These are phyloP conservation scores for Chrysoperla carnea DNA, from an alignment of 1,140 invertebrate genomes.

Conservation along the genomic window DNA sequence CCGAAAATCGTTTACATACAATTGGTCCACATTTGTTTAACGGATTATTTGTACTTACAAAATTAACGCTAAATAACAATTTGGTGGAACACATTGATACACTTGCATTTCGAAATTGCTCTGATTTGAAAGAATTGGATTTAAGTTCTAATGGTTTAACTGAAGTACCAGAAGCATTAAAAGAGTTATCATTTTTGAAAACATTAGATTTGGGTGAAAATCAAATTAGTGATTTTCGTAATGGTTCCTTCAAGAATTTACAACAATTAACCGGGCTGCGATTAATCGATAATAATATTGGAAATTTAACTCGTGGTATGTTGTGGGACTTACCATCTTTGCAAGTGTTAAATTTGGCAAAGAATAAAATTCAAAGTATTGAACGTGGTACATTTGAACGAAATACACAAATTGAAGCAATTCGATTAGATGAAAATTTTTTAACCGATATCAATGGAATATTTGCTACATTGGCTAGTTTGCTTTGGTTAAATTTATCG, in stretches of 20 bases:
- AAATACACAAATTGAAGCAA: slow-evolving; percentile 61
- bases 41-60: slow-evolving; percentile 65
- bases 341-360: slow-evolving; percentile 70
- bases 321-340: slow-evolving; percentile 66
- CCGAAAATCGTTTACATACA: slow-evolving; percentile 65
- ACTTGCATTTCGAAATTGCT: slow-evolving; percentile 78
- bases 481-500: slow-evolving; percentile 76
- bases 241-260: slow-evolving; percentile 66
- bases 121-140: slow-evolving; percentile 77
- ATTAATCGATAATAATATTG: slow-evolving; percentile 71
- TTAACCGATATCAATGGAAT: slow-evolving; percentile 73
- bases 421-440: slow-evolving; percentile 71
- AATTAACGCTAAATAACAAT: slow-evolving; percentile 72
- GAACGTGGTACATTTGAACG: slow-evolving; percentile 65
- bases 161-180: slow-evolving; percentile 63
- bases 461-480: slow-evolving; percentile 57
- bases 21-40: slow-evolving; percentile 69
- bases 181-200: slow-evolving; percentile 64
- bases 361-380: slow-evolving; percentile 71
- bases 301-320: slow-evolving; percentile 67
- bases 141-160: slow-evolving; percentile 68
- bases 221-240: slow-evolving; percentile 58
- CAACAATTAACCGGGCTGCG: slow-evolving; percentile 69
- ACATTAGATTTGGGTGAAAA: slow-evolving; percentile 78
- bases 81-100: slow-evolving; percentile 59